Percentiles rank a stretch among this genome's conserved stretches.
These are phyloP conservation scores for Misgurnus mizolepis DNA, from an alignment of 2,113 vertebrate species.

Conservation along the genomic window DNA sequence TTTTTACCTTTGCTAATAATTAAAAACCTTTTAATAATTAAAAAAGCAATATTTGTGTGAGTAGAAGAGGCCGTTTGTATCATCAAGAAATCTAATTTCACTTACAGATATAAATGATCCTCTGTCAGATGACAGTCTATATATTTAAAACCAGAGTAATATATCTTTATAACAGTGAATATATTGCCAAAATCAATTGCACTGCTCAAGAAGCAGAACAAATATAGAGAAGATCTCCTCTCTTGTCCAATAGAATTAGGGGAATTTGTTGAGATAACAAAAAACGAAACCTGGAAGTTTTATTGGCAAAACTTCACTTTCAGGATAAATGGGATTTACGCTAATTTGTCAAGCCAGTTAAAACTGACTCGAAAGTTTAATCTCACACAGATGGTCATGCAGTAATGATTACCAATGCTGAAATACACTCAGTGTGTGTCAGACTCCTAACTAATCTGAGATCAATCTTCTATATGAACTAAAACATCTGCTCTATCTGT, in stretches of 20 bases:
- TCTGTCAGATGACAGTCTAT: background rate
- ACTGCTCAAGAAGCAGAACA: background rate
- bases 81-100: too few species aligned
- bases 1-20: too few species aligned
- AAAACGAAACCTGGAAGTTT: background rate
- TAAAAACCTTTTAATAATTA: too few species aligned
- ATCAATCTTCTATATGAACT: background rate
- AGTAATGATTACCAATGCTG: background rate
- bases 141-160: background rate
- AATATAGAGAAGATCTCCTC: slow-evolving; percentile 15
- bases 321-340: slow-evolving; percentile 14
- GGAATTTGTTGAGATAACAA: background rate
- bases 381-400: background rate
- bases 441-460: background rate
- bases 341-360: slow-evolving; percentile 18
- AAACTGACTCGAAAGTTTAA: background rate
- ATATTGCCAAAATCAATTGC: background rate
- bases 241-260: background rate
- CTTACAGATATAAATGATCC: background rate
- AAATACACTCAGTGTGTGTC: too few species aligned
- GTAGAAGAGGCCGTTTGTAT: too few species aligned
- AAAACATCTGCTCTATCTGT: background rate
- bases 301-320: slow-evolving; percentile 30
- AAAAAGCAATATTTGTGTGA: too few species aligned
- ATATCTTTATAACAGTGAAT: background rate